Evolutionary conservation across 2,113 vertebrate genomes (phyloP).

Genomic region (Triplophysa rosa): DNA sequence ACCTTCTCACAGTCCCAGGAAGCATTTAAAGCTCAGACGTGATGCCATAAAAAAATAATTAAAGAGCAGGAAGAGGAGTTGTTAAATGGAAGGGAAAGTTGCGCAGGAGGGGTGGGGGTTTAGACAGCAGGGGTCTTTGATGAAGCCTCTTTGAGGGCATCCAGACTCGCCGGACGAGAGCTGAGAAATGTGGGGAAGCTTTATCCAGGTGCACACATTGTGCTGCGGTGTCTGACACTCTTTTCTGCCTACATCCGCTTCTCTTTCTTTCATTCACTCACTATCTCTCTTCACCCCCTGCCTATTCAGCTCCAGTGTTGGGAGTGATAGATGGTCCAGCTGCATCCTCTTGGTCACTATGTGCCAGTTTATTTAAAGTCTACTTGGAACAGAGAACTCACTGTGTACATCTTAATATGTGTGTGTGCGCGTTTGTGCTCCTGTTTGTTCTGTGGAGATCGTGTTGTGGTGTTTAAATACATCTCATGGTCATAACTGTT

Average conservation of each 20-base stretch:
- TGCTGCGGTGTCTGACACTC: slow-evolving; percentile 36
- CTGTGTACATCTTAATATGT: slow-evolving; percentile 46
- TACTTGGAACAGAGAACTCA: slow-evolving; percentile 50
- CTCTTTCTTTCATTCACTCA: slow-evolving; percentile 6
- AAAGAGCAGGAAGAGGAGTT: slow-evolving; percentile 50
- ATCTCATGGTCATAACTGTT: slow-evolving; percentile 2
- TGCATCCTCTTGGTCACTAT: slow-evolving; percentile 56
- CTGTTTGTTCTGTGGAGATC: neutral
- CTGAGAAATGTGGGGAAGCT: slow-evolving; percentile 42
- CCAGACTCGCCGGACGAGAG: slow-evolving; percentile 48
- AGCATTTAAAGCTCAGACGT: slow-evolving; percentile 43
- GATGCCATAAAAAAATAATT: slow-evolving; percentile 46
- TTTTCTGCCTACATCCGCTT: slow-evolving; percentile 27
- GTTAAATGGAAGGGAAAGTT: slow-evolving; percentile 38
- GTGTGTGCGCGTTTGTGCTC: neutral
- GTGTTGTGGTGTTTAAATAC: slow-evolving; percentile 10
- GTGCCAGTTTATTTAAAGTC: slow-evolving; percentile 53
- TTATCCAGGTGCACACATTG: slow-evolving; percentile 57
- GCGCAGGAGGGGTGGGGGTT: slow-evolving; percentile 28
- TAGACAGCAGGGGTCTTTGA: slow-evolving; percentile 52
- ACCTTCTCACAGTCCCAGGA: slow-evolving; percentile 29
- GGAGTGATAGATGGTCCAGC: slow-evolving; percentile 57
- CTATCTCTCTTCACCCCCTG: neutral
- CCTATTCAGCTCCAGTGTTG: slow-evolving; percentile 40
- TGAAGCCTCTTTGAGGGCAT: slow-evolving; percentile 40